A percentile compares a stretch with the other conserved stretches of the same genome.
phyloP scores from a whole-genome alignment of 2,797 vertebrate species.

The Typhlichthys eigenmanni region DNA sequence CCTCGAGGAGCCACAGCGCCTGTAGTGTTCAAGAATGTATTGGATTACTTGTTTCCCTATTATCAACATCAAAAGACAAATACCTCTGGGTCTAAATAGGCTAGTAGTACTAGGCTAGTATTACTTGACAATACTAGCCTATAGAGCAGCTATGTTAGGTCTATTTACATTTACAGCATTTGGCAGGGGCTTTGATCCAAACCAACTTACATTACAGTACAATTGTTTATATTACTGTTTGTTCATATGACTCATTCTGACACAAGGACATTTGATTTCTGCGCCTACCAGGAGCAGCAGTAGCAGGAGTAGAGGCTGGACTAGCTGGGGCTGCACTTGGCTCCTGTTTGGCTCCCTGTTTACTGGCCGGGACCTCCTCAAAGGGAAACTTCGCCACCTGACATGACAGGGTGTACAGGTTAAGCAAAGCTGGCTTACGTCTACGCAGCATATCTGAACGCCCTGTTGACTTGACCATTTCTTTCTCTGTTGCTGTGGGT shows the following conservation, averaged over 20 bases:
- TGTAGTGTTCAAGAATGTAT: constrained; percentile 3
- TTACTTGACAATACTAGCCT: too few relatives aligned
- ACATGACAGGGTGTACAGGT: background rate
- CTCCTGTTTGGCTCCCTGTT: constrained; percentile 71
- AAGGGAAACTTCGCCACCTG: constrained; percentile 86
- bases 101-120: too few relatives aligned
- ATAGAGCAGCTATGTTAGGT: too few relatives aligned
- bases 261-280: too few relatives aligned
- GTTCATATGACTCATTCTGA: too few relatives aligned
- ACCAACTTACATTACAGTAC: too few relatives aligned
- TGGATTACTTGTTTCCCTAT: background rate
- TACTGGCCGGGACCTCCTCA: constrained; percentile 84
- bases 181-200: too few relatives aligned
- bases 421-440: too few relatives aligned
- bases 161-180: too few relatives aligned
- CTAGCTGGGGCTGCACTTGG: constrained; percentile 43
- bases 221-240: too few relatives aligned
- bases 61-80: too few relatives aligned
- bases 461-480: background rate
- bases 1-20: constrained; percentile 26
- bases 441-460: background rate
- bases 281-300: constrained; percentile 18
- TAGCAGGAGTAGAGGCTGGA: constrained; percentile 21
- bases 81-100: too few relatives aligned
- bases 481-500: background rate